phyloP scores from a whole-genome alignment of 1,140 invertebrate species.

The Drosophila bipectinata region DNA sequence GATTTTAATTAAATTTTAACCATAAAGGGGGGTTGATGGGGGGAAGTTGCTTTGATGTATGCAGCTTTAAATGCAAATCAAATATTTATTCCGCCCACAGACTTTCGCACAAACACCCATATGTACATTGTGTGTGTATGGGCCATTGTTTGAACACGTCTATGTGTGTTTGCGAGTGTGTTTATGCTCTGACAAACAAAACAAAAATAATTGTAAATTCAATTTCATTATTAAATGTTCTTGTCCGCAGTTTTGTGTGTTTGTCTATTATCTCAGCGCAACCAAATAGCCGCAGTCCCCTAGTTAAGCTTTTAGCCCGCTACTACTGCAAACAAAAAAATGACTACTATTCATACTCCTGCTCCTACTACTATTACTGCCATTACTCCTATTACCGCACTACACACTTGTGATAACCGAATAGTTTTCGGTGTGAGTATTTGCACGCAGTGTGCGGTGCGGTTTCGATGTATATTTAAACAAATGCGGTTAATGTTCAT shows the following conservation, averaged over 20 bases:
- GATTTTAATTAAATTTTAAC: slow-evolving; percentile 74
- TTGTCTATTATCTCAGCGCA: slow-evolving; percentile 65
- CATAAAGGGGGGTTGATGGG: slow-evolving; percentile 10
- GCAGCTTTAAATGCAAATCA: slow-evolving; percentile 71
- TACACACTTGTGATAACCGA: neutral
- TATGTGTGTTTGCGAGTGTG: slow-evolving; percentile 27
- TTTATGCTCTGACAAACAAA: slow-evolving; percentile 44
- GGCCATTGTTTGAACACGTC: slow-evolving; percentile 52
- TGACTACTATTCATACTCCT: neutral
- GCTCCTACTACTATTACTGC: neutral
- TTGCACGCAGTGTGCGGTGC: slow-evolving; percentile 58
- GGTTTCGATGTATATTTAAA: slow-evolving; percentile 76
- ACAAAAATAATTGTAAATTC: slow-evolving; percentile 81
- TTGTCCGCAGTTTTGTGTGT: slow-evolving; percentile 57
- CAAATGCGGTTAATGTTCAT: slow-evolving; percentile 81
- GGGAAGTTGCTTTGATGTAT: slow-evolving; percentile 62
- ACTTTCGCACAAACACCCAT: slow-evolving; percentile 12
- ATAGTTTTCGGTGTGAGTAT: slow-evolving; percentile 28
- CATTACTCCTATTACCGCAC: neutral
- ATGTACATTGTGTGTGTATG: neutral
- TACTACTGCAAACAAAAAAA: neutral
- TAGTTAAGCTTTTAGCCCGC: slow-evolving; percentile 23
- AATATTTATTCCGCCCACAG: slow-evolving; percentile 61
- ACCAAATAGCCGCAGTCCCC: slow-evolving; percentile 23
- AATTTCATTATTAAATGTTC: slow-evolving; percentile 79